These are phyloP conservation scores for Phengaris arion DNA, from an alignment of 2,888 invertebrate genomes.

Conservation along the genomic window DNA sequence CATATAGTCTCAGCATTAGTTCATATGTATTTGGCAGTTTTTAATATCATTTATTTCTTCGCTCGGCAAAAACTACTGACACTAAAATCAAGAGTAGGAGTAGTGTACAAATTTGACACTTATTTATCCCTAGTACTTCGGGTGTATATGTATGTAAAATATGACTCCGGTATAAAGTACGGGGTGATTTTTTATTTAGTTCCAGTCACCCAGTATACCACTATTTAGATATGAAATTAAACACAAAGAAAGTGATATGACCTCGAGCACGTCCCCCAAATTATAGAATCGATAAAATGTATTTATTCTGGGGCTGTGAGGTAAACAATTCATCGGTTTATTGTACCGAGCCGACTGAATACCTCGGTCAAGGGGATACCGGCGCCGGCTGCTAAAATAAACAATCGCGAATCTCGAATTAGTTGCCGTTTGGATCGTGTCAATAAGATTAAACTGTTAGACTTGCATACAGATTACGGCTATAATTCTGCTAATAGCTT, in stretches of 20 bases:
- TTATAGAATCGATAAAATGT: conserved; percentile 2
- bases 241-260: not conserved
- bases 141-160: no score
- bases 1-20: no score
- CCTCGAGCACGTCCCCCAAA: conserved; percentile 5
- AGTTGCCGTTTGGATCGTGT: conserved; percentile 23
- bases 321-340: conserved; percentile 55
- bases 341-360: conserved; percentile 47
- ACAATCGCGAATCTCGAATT: conserved; percentile 43
- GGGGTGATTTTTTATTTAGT: no score
- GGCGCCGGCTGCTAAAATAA: conserved; percentile 61
- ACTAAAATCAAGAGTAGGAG: no score
- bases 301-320: conserved; percentile 47
- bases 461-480: not conserved
- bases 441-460: not conserved
- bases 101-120: no score
- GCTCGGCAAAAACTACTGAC: no score
- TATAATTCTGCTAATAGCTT: conserved; percentile 1
- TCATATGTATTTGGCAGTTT: no score
- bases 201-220: no score
- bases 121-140: no score
- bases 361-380: conserved; percentile 66
- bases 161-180: no score
- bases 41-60: no score
- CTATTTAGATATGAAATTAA: not conserved